Percentiles rank a stretch among this genome's conserved stretches.
phyloP scores from a whole-genome alignment of 2,888 invertebrate genomes.

The Drosophila demipolita region DNA sequence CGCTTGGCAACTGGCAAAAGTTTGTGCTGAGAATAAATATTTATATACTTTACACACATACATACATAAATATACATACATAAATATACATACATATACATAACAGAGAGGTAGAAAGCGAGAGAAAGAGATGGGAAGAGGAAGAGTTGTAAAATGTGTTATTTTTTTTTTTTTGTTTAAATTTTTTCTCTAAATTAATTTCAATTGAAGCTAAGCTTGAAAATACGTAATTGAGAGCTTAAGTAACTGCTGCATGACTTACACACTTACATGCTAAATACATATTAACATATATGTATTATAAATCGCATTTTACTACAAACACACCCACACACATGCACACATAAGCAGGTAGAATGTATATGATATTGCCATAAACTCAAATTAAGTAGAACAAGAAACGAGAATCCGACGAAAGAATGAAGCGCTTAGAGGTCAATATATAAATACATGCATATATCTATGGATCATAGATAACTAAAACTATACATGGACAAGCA shows the following conservation, averaged over 20 bases:
- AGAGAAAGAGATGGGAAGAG: neutral
- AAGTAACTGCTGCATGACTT: constrained; percentile 54
- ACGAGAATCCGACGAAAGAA: constrained; percentile 15
- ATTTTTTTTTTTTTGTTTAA: constrained; percentile 8
- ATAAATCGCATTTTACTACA: constrained; percentile 48
- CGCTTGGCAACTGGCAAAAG: constrained; percentile 59
- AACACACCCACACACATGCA: constrained; percentile 33
- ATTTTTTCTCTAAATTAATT: constrained; percentile 65
- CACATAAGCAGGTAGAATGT: constrained; percentile 18
- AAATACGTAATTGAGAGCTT: constrained; percentile 74
- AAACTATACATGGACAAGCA: constrained; percentile 44
- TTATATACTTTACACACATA: constrained; percentile 17
- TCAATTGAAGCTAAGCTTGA: constrained; percentile 70
- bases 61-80: constrained; percentile 9
- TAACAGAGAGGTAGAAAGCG: constrained; percentile 2
- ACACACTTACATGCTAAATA: constrained; percentile 34
- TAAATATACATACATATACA: constrained; percentile 5
- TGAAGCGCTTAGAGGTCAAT: constrained; percentile 30
- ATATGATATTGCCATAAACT: constrained; percentile 58
- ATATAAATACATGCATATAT: constrained; percentile 6
- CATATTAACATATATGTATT: constrained; percentile 45
- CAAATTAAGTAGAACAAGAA: constrained; percentile 56
- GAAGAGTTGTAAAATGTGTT: constrained; percentile 32
- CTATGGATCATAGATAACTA: constrained; percentile 40
- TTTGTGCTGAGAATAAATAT: constrained; percentile 42